A percentile compares a stretch with the other conserved stretches of the same genome.
Conservation (phyloP, 2,888 invertebrate genomes). For the Dione vanillae region DNA sequence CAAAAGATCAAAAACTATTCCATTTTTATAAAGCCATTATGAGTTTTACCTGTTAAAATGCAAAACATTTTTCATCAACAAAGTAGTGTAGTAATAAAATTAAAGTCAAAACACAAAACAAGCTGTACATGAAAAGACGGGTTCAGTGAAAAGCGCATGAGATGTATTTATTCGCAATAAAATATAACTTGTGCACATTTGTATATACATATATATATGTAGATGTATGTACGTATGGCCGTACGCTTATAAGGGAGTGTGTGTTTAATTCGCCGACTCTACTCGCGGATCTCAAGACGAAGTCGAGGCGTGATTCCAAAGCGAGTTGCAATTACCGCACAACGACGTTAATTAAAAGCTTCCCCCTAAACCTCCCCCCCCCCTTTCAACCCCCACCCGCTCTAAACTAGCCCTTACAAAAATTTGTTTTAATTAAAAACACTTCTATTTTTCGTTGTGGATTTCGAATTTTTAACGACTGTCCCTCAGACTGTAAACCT, state of each 20-base stretch:
- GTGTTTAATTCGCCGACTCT: conserved; percentile 34
- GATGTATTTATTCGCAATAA: conserved; percentile 28
- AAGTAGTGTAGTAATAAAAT: conserved; percentile 1
- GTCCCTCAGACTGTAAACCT: conserved; percentile 46
- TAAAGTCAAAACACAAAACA: not conserved
- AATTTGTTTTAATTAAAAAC: conserved; percentile 76
- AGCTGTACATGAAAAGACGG: not conserved
- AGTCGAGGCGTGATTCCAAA: conserved; percentile 52
- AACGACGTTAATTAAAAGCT: conserved; percentile 77
- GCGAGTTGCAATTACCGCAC: conserved; percentile 75
- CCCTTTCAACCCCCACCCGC: conserved; percentile 44
- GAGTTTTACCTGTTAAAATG: not conserved
- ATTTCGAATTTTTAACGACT: conserved; percentile 52
- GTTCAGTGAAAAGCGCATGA: not conserved
- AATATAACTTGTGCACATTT: conserved; percentile 6
- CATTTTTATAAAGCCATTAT: not conserved
- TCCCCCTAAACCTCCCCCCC: conserved; percentile 49
- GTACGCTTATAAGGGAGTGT: conserved; percentile 18
- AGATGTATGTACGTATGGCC: not conserved
- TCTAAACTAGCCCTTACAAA: conserved; percentile 75
- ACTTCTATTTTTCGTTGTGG: conserved; percentile 55
- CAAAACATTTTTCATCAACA: not conserved
- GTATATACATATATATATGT: not conserved
- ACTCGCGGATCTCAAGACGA: conserved; percentile 33
- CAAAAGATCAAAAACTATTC: not conserved